phyloP scores from a whole-genome alignment of 2,113 vertebrate genomes.

The Bufo gargarizans region DNA sequence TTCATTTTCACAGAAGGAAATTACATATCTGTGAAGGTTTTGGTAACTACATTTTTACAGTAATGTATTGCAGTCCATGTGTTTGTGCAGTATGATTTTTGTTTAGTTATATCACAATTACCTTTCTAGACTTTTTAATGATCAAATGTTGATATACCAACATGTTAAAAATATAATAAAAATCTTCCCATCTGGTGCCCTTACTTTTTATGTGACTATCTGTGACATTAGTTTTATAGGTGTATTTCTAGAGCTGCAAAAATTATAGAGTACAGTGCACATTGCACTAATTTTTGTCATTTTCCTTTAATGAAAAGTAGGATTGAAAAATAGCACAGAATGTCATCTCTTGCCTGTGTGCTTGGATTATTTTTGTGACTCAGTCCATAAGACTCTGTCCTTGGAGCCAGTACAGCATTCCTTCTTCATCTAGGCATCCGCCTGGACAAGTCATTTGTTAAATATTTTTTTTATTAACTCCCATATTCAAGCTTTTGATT shows the following conservation, averaged over 20 bases:
- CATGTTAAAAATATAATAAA: not conserved
- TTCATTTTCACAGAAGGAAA: too few species aligned
- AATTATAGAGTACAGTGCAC: not conserved
- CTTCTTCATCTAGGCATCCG: slow-evolving; percentile 24
- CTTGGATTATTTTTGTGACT: slow-evolving; percentile 36
- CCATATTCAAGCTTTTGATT: slow-evolving; percentile 23
- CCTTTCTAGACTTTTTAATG: not conserved
- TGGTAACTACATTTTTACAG: too few species aligned
- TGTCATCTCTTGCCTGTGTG: not conserved
- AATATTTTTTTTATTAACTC: slow-evolving; percentile 14
- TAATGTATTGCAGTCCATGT: too few species aligned
- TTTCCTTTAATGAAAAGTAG: not conserved
- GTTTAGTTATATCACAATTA: not conserved
- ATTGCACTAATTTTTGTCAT: not conserved
- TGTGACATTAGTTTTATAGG: not conserved
- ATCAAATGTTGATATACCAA: not conserved
- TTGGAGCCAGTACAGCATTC: slow-evolving; percentile 33
- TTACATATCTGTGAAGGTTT: too few species aligned
- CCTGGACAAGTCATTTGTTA: slow-evolving; percentile 39
- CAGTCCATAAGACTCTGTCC: slow-evolving; percentile 25
- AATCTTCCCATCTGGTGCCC: not conserved
- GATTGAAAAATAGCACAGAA: not conserved
- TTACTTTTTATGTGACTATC: not conserved
- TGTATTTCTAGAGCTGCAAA: not conserved
- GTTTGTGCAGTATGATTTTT: not conserved